phyloP scores from a whole-genome alignment of 2,888 invertebrate genomes.

The Aromia moschata region DNA sequence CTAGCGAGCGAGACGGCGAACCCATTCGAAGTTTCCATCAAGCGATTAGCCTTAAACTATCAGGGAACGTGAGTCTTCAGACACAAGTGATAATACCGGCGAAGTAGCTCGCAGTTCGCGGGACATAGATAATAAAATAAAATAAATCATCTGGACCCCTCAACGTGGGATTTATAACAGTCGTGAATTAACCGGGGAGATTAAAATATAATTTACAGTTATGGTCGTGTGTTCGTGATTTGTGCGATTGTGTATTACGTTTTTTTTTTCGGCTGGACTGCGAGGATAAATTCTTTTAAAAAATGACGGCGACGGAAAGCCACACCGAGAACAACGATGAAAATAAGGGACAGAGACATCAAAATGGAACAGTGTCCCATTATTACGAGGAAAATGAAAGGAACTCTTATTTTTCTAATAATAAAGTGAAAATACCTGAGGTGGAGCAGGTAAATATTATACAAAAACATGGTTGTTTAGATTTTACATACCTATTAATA shows the following conservation, averaged over 20 bases:
- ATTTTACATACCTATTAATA: too few relatives aligned
- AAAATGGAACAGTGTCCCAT: background rate
- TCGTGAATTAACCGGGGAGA: conserved; percentile 1
- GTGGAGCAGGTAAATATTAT: conserved; percentile 62
- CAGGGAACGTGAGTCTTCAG: background rate
- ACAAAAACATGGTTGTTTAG: too few relatives aligned
- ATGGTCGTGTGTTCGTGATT: conserved; percentile 7
- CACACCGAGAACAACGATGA: conserved; percentile 1
- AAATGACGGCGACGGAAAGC: conserved; percentile 5
- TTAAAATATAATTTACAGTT: conserved; percentile 2
- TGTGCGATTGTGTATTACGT: background rate
- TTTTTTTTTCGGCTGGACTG: background rate
- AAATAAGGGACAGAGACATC: background rate
- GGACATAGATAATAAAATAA: too few relatives aligned
- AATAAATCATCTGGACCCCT: background rate
- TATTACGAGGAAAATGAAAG: conserved; percentile 42
- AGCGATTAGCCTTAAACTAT: background rate
- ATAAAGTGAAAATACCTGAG: conserved; percentile 70
- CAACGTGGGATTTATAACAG: conserved; percentile 2
- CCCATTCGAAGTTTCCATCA: background rate
- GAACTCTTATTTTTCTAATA: conserved; percentile 70
- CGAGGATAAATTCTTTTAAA: background rate
- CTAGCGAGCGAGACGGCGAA: background rate
- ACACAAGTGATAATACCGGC: conserved; percentile 1
- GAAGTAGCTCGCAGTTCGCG: too few relatives aligned